Percentiles rank a stretch among this genome's conserved stretches.
phyloP scores from a whole-genome alignment of 2,113 vertebrate genomes.

The Calcarius ornatus region DNA sequence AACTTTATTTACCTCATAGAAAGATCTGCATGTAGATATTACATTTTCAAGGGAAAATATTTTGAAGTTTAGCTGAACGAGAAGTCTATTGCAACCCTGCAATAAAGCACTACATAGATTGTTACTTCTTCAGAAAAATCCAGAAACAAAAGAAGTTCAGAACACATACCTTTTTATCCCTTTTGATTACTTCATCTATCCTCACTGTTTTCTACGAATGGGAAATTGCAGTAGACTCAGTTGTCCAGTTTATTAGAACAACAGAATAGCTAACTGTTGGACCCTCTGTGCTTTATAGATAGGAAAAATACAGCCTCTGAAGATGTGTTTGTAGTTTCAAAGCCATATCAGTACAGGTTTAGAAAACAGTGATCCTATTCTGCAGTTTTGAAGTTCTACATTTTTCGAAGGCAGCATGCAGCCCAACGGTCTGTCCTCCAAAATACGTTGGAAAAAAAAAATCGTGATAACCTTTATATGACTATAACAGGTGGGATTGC shows the following conservation, averaged over 20 bases:
- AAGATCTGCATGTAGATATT: neutral
- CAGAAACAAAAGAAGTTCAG: neutral
- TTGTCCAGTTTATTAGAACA: neutral
- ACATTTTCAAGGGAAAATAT: neutral
- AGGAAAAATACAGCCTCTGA: neutral
- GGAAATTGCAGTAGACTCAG: neutral
- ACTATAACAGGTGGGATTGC: neutral
- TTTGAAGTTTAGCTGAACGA: neutral
- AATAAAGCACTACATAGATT: neutral
- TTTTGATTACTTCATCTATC: neutral
- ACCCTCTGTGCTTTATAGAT: neutral
- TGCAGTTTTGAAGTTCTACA: neutral
- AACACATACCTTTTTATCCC: neutral
- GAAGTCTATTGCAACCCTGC: neutral
- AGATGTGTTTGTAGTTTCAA: neutral
- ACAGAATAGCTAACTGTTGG: neutral
- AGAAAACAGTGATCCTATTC: neutral
- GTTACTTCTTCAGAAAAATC: neutral
- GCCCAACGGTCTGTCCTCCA: neutral
- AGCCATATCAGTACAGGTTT: neutral
- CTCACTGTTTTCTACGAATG: neutral
- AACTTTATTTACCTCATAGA: neutral
- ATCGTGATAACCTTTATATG: neutral
- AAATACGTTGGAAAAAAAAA: neutral
- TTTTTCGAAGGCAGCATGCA: neutral